Base-by-base conservation (phyloP, 2,888 invertebrate species). In the Eupeodes latifasciatus region DNA sequence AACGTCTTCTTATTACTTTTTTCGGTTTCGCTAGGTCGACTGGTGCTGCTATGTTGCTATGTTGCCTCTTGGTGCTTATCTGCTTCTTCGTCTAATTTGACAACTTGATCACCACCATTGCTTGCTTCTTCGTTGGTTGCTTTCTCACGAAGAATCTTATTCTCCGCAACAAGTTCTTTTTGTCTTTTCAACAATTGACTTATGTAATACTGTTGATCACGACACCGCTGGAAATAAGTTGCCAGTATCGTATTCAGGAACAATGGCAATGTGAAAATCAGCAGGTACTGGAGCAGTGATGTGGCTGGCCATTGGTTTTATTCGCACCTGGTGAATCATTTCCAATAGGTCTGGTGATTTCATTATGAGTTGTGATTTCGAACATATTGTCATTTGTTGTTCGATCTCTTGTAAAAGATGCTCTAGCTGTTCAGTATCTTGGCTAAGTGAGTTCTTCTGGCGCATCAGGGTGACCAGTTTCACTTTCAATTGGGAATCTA, bases 231-330 rank as follows among this genome's bases (percentile, higher is more conserved):
- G 93, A 97, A 92, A 19, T 19, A 19, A 19, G 19, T 19, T 19
- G 19, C 1, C 19, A 19, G 96, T 96, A 92, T 98, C 98, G 94
- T 98, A 98, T 80, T 96, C 96, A 85, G 98, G 98, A 34, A 98
- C 98, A 90, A 98, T 97, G 95, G 98, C 98, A 93, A 97, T 97
- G 91, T 27, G 27, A 27, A 3, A 2, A 27, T 3, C 27, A 27
- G 27, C 27, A 27, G 27, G 2, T 3, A 3, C 27, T 27, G 27
- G 27, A 27, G 27, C 27, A 27, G 27, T 27, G 27, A 27, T 27
- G 27, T 27, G 3, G 27, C 27, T 27, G 27, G 27, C 27, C 27
- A 3, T 27, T 27, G 27, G 27, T 27, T 27, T 27, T 27, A 27
- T 27, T 27, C 27, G 27, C 27, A 27, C 27, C 27, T 27, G 27